These are phyloP conservation scores for Ceuthmochares aereus DNA, from an alignment of 2,113 vertebrate species.

Conservation along the genomic window DNA sequence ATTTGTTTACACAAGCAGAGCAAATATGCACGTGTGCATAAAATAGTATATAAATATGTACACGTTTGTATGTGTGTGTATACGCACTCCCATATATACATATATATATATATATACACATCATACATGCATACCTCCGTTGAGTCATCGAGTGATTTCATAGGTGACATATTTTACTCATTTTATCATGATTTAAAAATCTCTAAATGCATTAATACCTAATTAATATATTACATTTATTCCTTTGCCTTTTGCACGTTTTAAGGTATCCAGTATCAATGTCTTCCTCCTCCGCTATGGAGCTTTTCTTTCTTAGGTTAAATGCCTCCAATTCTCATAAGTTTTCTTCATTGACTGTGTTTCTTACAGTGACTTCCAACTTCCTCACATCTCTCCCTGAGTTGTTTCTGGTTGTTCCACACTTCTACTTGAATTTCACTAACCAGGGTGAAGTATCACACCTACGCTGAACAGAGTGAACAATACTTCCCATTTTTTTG, in stretches of 20 bases:
- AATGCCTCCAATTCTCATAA: accelerated
- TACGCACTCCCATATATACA: neutral
- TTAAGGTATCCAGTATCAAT: neutral
- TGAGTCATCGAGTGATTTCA: neutral
- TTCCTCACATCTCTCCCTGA: neutral
- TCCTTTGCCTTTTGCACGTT: neutral
- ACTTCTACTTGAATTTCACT: neutral
- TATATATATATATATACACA: neutral
- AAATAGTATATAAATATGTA: neutral
- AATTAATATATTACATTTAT: neutral
- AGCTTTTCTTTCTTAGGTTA: neutral
- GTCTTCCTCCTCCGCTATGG: neutral
- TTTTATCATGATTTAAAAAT: neutral
- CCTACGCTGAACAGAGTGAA: accelerated
- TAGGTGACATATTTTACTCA: neutral
- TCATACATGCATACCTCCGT: neutral
- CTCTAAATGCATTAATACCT: accelerated
- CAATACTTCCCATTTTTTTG: neutral
- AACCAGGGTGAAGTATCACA: neutral
- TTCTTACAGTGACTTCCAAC: neutral
- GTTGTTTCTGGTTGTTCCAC: neutral
- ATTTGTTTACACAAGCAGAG: accelerated
- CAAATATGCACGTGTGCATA: neutral
- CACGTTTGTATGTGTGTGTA: accelerated
- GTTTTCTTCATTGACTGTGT: neutral